Conservation (phyloP, 2,888 invertebrate genomes). For the Ornithoptera alexandrae region DNA sequence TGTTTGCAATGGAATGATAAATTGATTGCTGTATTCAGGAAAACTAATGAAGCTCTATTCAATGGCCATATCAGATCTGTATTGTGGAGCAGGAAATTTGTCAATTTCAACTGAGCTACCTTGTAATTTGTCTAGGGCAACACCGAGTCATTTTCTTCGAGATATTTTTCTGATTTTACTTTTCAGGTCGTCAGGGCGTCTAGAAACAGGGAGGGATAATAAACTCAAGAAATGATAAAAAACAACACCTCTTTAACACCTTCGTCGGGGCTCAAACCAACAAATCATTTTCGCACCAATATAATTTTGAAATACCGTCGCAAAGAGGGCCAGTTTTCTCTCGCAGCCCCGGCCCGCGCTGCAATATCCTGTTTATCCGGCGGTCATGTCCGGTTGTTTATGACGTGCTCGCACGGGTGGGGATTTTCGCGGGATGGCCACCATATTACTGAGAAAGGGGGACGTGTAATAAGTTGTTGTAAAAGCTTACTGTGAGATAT, state of each 20-base stretch:
- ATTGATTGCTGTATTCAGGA: neutral
- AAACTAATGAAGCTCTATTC: no score
- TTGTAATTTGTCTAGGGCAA: no score
- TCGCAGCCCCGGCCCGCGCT: constrained; percentile 42
- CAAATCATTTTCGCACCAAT: constrained; percentile 27
- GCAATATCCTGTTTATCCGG: constrained; percentile 40
- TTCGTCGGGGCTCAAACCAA: no score
- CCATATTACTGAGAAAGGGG: constrained; percentile 4
- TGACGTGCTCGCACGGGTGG: constrained; percentile 32
- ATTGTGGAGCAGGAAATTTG: no score
- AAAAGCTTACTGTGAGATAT: constrained; percentile 21
- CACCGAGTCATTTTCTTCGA: no score
- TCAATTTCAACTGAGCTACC: no score
- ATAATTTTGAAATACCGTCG: constrained; percentile 28
- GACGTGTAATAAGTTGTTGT: constrained; percentile 12
- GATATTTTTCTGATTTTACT: no score
- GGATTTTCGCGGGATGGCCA: constrained; percentile 24
- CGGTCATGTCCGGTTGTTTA: constrained; percentile 31
- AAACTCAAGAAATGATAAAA: no score
- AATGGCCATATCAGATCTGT: no score
- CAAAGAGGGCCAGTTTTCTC: constrained; percentile 42
- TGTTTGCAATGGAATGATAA: neutral
- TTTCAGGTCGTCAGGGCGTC: no score
- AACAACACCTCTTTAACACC: no score
- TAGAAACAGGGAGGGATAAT: no score